These are phyloP conservation scores for Rhinatrema bivittatum DNA, from an alignment of 2,797 vertebrate species.

Conservation along the genomic window DNA sequence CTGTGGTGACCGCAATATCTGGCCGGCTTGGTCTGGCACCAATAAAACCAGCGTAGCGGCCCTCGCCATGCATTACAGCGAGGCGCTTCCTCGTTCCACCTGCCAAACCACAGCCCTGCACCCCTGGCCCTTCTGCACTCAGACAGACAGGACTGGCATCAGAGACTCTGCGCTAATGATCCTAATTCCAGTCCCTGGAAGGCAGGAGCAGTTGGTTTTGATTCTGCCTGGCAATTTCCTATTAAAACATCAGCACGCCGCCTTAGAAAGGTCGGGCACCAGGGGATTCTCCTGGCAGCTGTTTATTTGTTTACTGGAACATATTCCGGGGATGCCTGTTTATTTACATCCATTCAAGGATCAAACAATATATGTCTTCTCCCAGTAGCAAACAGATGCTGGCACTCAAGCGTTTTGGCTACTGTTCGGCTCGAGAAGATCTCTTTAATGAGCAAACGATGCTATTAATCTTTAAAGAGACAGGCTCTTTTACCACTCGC, in stretches of 20 bases:
- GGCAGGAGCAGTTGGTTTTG: not conserved
- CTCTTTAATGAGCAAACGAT: slow-evolving; percentile 59
- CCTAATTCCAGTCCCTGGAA: slow-evolving; percentile 17
- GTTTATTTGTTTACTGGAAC: slow-evolving; percentile 62
- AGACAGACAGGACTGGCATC: not conserved
- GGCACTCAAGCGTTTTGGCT: slow-evolving; percentile 44
- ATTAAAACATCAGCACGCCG: slow-evolving; percentile 51
- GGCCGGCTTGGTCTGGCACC: no score
- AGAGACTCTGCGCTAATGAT: slow-evolving; percentile 1
- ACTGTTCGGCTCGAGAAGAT: slow-evolving; percentile 41
- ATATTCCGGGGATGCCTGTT: slow-evolving; percentile 55
- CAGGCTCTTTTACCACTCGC: slow-evolving; percentile 4
- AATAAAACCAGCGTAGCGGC: no score
- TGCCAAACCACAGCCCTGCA: not conserved
- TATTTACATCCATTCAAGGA: slow-evolving; percentile 61
- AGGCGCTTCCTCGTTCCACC: no score
- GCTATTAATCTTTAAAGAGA: slow-evolving; percentile 47
- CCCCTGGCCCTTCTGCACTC: not conserved
- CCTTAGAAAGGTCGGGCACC: no score
- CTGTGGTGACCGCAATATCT: no score
- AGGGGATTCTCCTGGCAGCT: slow-evolving; percentile 55
- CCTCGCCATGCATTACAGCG: no score
- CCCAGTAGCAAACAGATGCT: slow-evolving; percentile 66
- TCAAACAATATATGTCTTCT: slow-evolving; percentile 60
- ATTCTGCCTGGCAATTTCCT: slow-evolving; percentile 36